Evolutionary conservation across 2,888 invertebrate genomes (phyloP), one percentile per base, ranked within the genome.

Genomic region (Craniophora ligustri): DNA sequence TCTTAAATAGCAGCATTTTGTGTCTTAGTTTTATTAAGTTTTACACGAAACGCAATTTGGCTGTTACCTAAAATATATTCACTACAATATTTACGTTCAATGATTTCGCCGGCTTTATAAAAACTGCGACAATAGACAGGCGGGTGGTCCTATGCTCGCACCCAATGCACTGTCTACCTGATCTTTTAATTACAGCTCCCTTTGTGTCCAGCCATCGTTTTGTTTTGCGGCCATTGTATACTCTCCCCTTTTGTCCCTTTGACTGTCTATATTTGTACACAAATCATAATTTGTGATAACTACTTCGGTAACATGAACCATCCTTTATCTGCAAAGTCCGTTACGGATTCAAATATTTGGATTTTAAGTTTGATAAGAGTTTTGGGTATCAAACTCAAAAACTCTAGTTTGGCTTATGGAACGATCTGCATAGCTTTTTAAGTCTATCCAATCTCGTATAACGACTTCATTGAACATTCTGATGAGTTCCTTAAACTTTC

Each of bases 121-220:
- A 70, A 75, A 57, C 32, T 51, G 53, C 34, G 53, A 76, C 77
- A 77, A 75, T 70, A 56, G 74, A 56, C 26, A 48, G 50, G 64
- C 65, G 77, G 79, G 79, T 75, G 81, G 81, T 75, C 75, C 53
- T 59, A 45, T 32, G 36, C 39, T 41, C 54, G 54, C 45, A 48
- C 51, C 63, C 67, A 56, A 63, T 69, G 69, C 67, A 71, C 70
- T 71, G 78, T 67, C 82, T 87, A 87, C 88, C 88, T 88, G 88
- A 84, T 85, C 78, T 82, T 83, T 84, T 85, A 86, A 86, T 87
- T 85, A 83, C 78, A 72, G 58, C 61, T 61, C 64, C 78, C 72
- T 82, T 83, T 82, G 78, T 79, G 68, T 77, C 73, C 70, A 65
- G 68, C 48, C 72, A 57, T 46, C 57, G 75, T 75, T 79, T 77